phyloP scores from a whole-genome alignment of 2,797 vertebrate genomes.

The Yasuhikotakia modesta region DNA sequence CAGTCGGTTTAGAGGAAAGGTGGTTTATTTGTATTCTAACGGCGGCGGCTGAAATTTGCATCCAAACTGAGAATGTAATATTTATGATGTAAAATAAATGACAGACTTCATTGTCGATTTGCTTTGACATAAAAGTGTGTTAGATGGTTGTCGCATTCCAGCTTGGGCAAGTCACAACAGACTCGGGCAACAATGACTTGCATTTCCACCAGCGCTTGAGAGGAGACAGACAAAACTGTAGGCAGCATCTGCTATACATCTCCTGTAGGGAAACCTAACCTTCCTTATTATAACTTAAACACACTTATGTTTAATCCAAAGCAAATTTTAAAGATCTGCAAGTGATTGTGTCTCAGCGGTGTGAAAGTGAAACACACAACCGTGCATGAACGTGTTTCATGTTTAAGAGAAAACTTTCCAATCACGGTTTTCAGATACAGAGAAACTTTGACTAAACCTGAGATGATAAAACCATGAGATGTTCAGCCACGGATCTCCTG shows the following conservation, averaged over 20 bases:
- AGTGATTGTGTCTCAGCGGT: conserved; percentile 1
- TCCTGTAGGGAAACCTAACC: conserved; percentile 3
- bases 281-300: not conserved
- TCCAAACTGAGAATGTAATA: conserved; percentile 78
- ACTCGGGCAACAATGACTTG: conserved; percentile 40
- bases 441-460: not conserved
- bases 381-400: conserved; percentile 40
- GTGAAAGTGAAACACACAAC: not conserved
- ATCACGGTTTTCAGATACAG: not conserved
- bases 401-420: not conserved
- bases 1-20: conserved; percentile 44
- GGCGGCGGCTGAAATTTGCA: conserved; percentile 71
- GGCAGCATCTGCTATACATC: not conserved
- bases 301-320: not conserved
- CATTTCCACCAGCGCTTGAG: conserved; percentile 56
- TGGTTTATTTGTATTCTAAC: conserved; percentile 72
- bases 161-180: conserved; percentile 74
- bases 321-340: not conserved
- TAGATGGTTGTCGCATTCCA: conserved; percentile 74
- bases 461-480: not conserved
- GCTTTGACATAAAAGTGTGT: conserved; percentile 76
- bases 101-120: conserved; percentile 77
- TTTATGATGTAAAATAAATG: conserved; percentile 74
- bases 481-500: not conserved
- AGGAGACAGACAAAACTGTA: conserved; percentile 14